phyloP scores from a whole-genome alignment of 2,797 vertebrate genomes.

The Gobio occitaniae region DNA sequence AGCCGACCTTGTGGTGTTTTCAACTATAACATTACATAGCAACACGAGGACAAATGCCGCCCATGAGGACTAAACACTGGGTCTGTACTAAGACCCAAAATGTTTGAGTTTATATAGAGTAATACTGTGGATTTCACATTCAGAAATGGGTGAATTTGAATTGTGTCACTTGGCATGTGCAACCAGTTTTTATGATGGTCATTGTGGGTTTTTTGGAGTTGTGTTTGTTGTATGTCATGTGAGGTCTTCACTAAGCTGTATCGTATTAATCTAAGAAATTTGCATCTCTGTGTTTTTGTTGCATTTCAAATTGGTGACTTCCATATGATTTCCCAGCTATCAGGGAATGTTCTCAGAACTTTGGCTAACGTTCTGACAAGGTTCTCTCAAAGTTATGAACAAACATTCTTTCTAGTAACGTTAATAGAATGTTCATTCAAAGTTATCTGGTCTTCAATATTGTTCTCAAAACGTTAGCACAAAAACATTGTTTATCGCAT shows the following conservation, averaged over 20 bases:
- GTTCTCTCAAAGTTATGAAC: background rate
- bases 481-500: background rate
- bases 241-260: constrained; percentile 20
- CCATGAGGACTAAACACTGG: constrained; percentile 18
- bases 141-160: constrained; percentile 20
- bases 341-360: background rate
- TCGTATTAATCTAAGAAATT: constrained; percentile 2
- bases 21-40: constrained; percentile 10
- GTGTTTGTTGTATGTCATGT: constrained; percentile 19
- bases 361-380: background rate
- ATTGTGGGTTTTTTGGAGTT: constrained; percentile 18
- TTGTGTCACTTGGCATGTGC: constrained; percentile 3
- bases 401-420: background rate
- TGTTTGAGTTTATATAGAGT: constrained; percentile 1
- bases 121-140: constrained; percentile 9
- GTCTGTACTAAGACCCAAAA: constrained; percentile 14
- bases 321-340: background rate
- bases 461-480: background rate
- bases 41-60: constrained; percentile 15
- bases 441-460: background rate
- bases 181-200: constrained; percentile 16
- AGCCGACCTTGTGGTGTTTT: constrained; percentile 41
- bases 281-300: constrained; percentile 14
- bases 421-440: background rate
- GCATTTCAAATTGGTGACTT: background rate